Evolutionary conservation across 2,888 invertebrate species (phyloP).

Genomic region (Hydrotaea cyrtoneurina): DNA sequence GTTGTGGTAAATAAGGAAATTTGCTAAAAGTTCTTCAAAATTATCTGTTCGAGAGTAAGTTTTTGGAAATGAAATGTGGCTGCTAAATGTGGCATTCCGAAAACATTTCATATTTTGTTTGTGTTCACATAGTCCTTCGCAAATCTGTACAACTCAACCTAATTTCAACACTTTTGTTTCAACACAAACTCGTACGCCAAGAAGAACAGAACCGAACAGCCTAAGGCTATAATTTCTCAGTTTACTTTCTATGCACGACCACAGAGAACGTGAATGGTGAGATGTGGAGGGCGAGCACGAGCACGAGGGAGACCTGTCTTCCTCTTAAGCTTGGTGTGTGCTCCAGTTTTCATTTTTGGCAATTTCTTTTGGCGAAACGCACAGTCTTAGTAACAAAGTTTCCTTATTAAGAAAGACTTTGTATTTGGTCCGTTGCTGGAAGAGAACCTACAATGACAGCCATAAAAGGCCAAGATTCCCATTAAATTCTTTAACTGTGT

Average conservation of each 20-base stretch:
- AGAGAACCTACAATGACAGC: no score
- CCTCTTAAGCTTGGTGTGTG: neutral
- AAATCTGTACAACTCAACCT: slow-evolving; percentile 37
- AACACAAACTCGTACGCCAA: slow-evolving; percentile 44
- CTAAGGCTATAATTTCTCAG: slow-evolving; percentile 21
- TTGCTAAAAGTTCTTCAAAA: slow-evolving; percentile 22
- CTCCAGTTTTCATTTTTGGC: slow-evolving; percentile 11
- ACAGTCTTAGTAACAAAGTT: slow-evolving; percentile 53
- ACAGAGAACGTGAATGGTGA: neutral
- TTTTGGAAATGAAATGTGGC: neutral
- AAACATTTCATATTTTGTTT: slow-evolving; percentile 2
- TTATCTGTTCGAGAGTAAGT: slow-evolving; percentile 11
- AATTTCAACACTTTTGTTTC: slow-evolving; percentile 51
- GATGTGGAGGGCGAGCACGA: neutral
- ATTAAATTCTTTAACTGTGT: slow-evolving; percentile 27
- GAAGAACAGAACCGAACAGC: neutral
- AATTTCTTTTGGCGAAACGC: slow-evolving; percentile 36
- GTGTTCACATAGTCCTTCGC: neutral
- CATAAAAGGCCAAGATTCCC: neutral
- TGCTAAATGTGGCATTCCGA: neutral
- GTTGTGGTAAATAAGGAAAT: slow-evolving; percentile 29
- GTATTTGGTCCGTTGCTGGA: neutral
- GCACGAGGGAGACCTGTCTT: slow-evolving; percentile 1
- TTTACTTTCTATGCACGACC: slow-evolving; percentile 44
- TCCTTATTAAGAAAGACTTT: slow-evolving; percentile 59